Evolutionary conservation across 2,888 invertebrate species (phyloP).

Genomic region (Oxytorus armatus): DNA sequence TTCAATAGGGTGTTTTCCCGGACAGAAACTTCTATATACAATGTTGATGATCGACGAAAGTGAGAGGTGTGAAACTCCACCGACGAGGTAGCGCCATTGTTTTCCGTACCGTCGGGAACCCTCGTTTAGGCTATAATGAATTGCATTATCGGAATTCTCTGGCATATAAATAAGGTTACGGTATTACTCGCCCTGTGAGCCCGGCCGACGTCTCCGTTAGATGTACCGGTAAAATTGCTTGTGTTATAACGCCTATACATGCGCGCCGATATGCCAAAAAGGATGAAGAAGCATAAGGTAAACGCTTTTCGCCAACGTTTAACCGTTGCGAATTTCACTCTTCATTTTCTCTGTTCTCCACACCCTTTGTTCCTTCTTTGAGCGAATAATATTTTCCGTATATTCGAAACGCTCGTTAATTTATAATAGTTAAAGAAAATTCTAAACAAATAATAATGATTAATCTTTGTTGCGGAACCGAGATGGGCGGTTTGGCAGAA

Average conservation of each 20-base stretch:
- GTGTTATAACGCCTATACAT: constrained; percentile 67
- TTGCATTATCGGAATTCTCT: constrained; percentile 77
- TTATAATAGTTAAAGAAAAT: not conserved
- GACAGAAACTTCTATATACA: constrained; percentile 6
- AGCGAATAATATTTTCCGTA: not conserved
- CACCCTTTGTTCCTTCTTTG: constrained; percentile 29
- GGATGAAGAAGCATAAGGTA: constrained; percentile 5
- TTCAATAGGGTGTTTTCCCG: not conserved
- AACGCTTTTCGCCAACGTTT: constrained; percentile 10
- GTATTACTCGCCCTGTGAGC: constrained; percentile 63
- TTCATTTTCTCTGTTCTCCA: constrained; percentile 4
- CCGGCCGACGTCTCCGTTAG: constrained; percentile 58
- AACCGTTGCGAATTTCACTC: constrained; percentile 37
- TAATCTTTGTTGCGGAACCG: no score
- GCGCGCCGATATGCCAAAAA: not conserved
- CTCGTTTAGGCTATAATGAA: constrained; percentile 75
- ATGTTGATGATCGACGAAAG: constrained; percentile 29
- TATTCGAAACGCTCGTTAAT: not conserved
- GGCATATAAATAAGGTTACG: constrained; percentile 78
- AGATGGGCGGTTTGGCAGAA: no score
- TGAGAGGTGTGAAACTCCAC: constrained; percentile 14
- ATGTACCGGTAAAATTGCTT: constrained; percentile 72
- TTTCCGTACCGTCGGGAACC: constrained; percentile 67
- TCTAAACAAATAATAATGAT: not conserved
- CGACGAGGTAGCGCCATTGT: constrained; percentile 71